Evolutionary conservation across 2,113 vertebrate species (phyloP), one percentile per base, ranked within the genome.

Genomic region (Ochotona curzoniae): DNA sequence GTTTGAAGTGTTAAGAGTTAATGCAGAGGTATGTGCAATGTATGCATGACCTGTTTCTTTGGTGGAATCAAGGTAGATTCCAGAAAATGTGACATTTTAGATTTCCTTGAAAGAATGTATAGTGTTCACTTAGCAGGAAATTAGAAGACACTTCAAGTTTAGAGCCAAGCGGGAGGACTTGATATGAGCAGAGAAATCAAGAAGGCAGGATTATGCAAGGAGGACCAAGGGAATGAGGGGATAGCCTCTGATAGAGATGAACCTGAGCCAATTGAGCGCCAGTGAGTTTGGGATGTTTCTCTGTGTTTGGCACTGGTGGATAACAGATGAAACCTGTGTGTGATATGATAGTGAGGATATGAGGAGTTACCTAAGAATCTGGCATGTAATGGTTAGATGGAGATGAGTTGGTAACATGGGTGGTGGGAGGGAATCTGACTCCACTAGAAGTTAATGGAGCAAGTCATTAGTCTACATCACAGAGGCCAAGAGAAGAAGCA

Each of bases 371-470:
- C 70, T 7, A 74, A 83, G 49, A 79, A 79, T 51, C 8, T 75
- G 35, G 9, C 38, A 63, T 74, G 21, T 38, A 3, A 32, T 18
- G 17, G 11, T 10, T 21, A 2, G 15, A 21, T 78, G 9, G 51
- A 91, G 51, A 74, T 70, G 51, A 87, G 15, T 3, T 38, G 61
- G 35, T 75, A 87, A 75, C 18, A 38, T 73, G n/a, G 35, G 86
- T 13, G 76, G 8, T 63, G 5, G 13, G 44, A 28, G 8, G 17
- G 47, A 44, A 44, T 44, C 38, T 44, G 38, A 44, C 38, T 44
- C 38, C 38, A 44, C 38, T 93, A 78, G 64, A 25, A 32, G 71
- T 91, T 81, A 57, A 13, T 86, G 64, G 88, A 69, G 70, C n/a
- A 38, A 44, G 8, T 70, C n/a, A 70, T 8, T 35, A 66, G 25